A percentile compares a stretch with the other conserved stretches of the same genome.
Conservation (phyloP, 2,888 invertebrate species). For the Apamea epomidion region DNA sequence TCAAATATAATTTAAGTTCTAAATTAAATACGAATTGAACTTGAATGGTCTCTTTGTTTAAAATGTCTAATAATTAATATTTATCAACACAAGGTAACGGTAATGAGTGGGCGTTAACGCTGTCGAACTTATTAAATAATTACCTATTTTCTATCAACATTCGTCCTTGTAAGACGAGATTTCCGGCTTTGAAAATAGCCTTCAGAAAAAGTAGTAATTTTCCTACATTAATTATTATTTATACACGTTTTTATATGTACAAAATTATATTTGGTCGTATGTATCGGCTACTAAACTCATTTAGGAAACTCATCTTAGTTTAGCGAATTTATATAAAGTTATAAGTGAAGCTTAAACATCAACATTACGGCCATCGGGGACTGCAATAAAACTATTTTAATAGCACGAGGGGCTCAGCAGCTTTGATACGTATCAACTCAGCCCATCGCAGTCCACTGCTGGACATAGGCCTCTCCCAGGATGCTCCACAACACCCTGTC, state of each 20-base stretch:
- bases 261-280: not conserved
- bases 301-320: constrained; percentile 42
- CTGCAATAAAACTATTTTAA: constrained; percentile 39
- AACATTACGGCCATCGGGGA: constrained; percentile 3
- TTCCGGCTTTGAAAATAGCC: not conserved
- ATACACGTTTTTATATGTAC: not conserved
- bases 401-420: not conserved
- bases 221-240: not conserved
- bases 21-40: not conserved
- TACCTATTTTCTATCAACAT: not conserved
- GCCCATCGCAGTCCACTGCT: no score
- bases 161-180: not conserved
- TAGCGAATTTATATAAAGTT: constrained; percentile 35
- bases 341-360: constrained; percentile 33
- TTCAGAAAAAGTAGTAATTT: not conserved
- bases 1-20: not conserved
- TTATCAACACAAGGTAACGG: not conserved
- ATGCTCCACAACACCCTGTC: no score
- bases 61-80: not conserved
- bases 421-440: not conserved
- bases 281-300: constrained; percentile 20
- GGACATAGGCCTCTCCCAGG: no score
- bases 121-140: not conserved
- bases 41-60: not conserved
- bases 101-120: no score